Base-by-base conservation (phyloP, 2,113 vertebrate genomes). In the Ellobius talpinus region DNA sequence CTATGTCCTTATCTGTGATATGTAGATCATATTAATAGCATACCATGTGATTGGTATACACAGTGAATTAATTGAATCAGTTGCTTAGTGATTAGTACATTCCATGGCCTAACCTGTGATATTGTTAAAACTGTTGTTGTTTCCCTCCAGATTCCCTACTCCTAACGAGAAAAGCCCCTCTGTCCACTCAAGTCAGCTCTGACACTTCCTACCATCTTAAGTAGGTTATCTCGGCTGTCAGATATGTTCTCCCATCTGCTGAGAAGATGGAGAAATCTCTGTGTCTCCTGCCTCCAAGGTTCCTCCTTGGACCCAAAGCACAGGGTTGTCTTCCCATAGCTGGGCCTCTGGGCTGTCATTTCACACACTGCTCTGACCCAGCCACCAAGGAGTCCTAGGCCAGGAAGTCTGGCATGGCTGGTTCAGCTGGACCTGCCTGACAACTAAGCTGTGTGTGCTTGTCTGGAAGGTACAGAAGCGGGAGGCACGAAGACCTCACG, bases 401-500 rank as follows among this genome's bases (percentile, higher is more conserved):
- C 10, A 33, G 42, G 74, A 81, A 23, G 19, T 70, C 39, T 72
- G 47, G 4, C 88, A 9, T 26, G 47, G 29, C 21, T 66, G 3
- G 19, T 66, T 74, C 89, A 87, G 4, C 74, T 55, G 58, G 79
- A 70, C 91, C 24, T 12, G 33, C 42, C 91, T 79, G 89, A 47
- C 86, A 39, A 65, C 77, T 85, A 88, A 29, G 42, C 70, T 77
- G 42, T 91, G 84, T 5, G 36, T 68, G 91, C 88, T 68, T 3
- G 36, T 82, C 36, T 33, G 39, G 36, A 79, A 72, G 23, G 31
- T 87, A 14, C 55, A 74, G 87, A 72, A 77, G 50, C 2, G 52
- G 19, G 61, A 89, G 52, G 52, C 52, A 79, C 33, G 52, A 42
- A 74, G 87, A 72, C 81, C 92, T 91, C 92, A 85, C 90, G 78